Base-by-base conservation (phyloP, 2,113 vertebrate genomes). In the Nothobranchius furzeri region DNA sequence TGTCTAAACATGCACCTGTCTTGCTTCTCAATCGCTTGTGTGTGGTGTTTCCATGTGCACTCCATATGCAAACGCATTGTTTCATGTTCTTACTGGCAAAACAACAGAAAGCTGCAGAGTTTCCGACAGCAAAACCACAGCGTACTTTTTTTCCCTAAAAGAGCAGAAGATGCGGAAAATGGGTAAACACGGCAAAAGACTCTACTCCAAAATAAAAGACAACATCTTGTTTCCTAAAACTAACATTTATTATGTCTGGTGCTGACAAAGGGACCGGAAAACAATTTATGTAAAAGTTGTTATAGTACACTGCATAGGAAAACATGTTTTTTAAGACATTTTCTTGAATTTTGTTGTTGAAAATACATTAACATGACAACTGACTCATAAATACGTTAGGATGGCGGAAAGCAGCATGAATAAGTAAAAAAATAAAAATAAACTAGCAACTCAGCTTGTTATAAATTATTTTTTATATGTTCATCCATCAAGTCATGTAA, bases 1-100 rank as follows among this genome's bases (percentile, higher is more conserved):
- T 57, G 35, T 24, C 10, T 6, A 43, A 37, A 14, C 50, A 17
- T 73, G 55, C 42, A 30, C 49, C 6, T 72, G 78, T 71, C 70
- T 75, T 83, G 62, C 64, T 80, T 4, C 64, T 15, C 46, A 53
- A 80, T 63, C 70, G 66, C 73, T 30, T 60, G 10, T 54, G 14
- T 69, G n/a, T 66, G 36, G 51, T 67, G 10, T 85, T 85, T 86
- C 80, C 68, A 61, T 35, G 9, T 59, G 56, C 53, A 71, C 13
- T 25, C 37, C 24, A 51, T 9, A 15, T 52, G 48, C 77, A 56
- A 65, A 66, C 4, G 4, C 35, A 46, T 3, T 3, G 35, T 40
- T 7, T 60, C 35, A 43, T 47, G 45, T 59, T 75, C 42, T 83
- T 72, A 72, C 66, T 2, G 43, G 56, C 67, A 77, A 35, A 84